Conservation (phyloP, 2,888 invertebrate genomes). For the Sisyra terminalis region DNA sequence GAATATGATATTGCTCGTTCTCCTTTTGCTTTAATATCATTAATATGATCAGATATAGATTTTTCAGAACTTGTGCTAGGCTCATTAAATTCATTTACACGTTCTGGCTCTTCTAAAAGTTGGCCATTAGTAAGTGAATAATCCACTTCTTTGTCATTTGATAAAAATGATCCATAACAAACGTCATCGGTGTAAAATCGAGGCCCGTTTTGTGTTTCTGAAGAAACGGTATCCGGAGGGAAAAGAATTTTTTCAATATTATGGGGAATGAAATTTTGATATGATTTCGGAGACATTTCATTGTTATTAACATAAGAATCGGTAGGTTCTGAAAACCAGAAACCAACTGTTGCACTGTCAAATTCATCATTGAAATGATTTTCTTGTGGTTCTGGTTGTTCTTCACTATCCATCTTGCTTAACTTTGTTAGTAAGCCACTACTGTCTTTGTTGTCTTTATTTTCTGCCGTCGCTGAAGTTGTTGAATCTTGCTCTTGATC, state of each 20-base stretch:
- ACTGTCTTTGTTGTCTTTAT: conserved; percentile 4
- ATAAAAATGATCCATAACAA: not conserved
- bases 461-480: conserved; percentile 6
- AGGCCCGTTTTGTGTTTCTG: conserved; percentile 3
- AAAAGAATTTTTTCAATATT: conserved; percentile 26
- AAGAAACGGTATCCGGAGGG: conserved; percentile 16
- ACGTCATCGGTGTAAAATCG: conserved; percentile 4
- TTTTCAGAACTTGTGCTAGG: conserved; percentile 11
- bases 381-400: not conserved
- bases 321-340: not conserved
- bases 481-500: conserved; percentile 29
- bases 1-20: conserved; percentile 26
- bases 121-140: conserved; percentile 21
- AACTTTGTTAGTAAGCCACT: conserved; percentile 1
- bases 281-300: conserved; percentile 12
- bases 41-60: conserved; percentile 27
- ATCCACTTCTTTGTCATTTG: conserved; percentile 10
- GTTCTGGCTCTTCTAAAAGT: conserved; percentile 2
- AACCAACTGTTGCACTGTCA: not conserved
- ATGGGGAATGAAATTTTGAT: conserved; percentile 26
- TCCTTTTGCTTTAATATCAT: conserved; percentile 24
- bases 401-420: not conserved
- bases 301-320: conserved; percentile 2
- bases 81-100: conserved; percentile 6
- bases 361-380: too few relatives aligned